Evolutionary conservation across 2,797 vertebrate genomes (phyloP), one percentile per base, ranked within the genome.

Genomic region (Melanotaenia pygmaea): DNA sequence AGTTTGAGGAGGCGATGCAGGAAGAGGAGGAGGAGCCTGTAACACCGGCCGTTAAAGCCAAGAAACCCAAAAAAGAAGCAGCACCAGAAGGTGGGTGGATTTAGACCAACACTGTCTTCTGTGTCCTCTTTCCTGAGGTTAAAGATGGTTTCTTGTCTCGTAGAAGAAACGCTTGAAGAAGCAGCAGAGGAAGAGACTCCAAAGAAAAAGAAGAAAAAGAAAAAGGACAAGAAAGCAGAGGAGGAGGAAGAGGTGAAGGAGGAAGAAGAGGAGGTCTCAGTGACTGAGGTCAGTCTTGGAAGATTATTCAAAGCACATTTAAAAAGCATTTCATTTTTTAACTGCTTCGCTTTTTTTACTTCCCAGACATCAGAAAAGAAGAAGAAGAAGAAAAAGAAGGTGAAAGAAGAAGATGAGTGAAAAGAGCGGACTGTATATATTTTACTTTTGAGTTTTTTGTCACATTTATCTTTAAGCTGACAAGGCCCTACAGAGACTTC

Each of bases 1-100:
- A 97, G 90, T 94, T 97, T 68, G 95, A 97, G 76, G 94, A 97
- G 72, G 90, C 96, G 4, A 94, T 94, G 30, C 89, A 77, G 3
- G 74, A 93, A 10, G 93, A 94, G 3, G 79, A 64, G 0, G 70
- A 26, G 18, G 70, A 89, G 70, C 81, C 90, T 0, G 70, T 20
- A 6, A 91, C 92, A 0, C 84, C 88, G 0, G 91, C 68, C 47
- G 91, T 93, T 77, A 98, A 98, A 92, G 68, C 94, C 1, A 99
- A 99, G 89, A 99, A 97, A 80, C 5, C 89, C 58, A 99, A 97
- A 93, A 95, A 88, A 70, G 91, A 94, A 37, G 5, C 59, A 0
- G 82, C 85, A 72, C 9, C 79, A 72, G 94, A 95, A 92, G 92
- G 92, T 92, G 84, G 89, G 96, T 54, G 1, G 2, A 58, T 9